Evolutionary conservation across 2,113 vertebrate species (phyloP).

Genomic region (Geococcyx californianus): DNA sequence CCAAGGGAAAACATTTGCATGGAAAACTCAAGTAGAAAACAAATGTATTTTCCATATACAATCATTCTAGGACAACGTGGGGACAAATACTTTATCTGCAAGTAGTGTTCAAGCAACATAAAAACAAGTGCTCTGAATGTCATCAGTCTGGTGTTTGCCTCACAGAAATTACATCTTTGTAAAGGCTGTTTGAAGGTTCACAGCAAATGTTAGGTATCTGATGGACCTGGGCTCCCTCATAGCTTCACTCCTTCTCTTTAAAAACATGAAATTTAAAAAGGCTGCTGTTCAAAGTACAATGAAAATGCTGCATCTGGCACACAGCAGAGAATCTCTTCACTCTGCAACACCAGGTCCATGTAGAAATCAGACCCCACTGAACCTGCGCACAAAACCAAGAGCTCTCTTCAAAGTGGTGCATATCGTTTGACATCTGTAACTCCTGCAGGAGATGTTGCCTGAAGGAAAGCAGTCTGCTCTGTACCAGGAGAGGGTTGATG

Average conservation of each 20-base stretch:
- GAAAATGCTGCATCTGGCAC: background rate
- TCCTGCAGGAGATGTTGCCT: background rate
- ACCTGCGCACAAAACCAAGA: background rate
- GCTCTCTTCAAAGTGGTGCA: background rate
- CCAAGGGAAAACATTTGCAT: background rate
- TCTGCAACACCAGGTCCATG: background rate
- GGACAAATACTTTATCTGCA: background rate
- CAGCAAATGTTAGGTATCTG: background rate
- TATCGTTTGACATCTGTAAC: accelerated
- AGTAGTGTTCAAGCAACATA: background rate
- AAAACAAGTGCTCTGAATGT: background rate
- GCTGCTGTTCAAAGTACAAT: background rate
- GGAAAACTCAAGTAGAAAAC: background rate
- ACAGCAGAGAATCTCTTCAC: background rate
- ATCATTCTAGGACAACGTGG: background rate
- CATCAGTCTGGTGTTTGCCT: background rate
- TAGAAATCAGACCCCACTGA: background rate
- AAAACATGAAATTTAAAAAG: background rate
- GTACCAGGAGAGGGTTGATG: background rate
- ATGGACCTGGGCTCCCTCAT: background rate
- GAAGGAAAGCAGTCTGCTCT: background rate
- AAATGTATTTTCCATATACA: background rate
- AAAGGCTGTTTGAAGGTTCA: background rate
- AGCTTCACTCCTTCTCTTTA: background rate
- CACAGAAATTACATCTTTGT: background rate